Evolutionary conservation across 2,888 invertebrate genomes (phyloP).

Genomic region (Copidosoma aretas): DNA sequence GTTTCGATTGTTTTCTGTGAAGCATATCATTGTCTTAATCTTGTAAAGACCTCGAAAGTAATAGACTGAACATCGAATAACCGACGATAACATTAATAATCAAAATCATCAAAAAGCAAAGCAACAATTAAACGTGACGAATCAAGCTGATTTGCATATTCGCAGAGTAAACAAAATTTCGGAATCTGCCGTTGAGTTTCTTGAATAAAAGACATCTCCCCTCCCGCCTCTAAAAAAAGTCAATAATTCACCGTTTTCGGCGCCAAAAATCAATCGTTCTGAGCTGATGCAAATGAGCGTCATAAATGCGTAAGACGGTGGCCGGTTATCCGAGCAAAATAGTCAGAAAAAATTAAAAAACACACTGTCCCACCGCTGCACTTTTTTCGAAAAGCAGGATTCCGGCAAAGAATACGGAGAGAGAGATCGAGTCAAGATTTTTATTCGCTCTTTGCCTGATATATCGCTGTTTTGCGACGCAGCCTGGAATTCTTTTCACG

Average conservation of each 20-base stretch:
- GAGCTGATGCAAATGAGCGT: slow-evolving; percentile 17
- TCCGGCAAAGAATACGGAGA: not conserved
- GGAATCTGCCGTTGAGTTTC: not conserved
- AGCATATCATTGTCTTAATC: too few species aligned
- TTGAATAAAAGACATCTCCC: not conserved
- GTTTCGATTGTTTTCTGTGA: too few species aligned
- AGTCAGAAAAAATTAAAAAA: slow-evolving; percentile 16
- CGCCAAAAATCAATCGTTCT: not conserved
- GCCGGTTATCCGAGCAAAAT: slow-evolving; percentile 45
- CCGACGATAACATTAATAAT: too few species aligned
- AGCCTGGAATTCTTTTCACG: not conserved
- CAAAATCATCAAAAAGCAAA: not conserved
- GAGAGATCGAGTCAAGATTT: not conserved
- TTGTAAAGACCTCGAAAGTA: not conserved
- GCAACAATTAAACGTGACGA: not conserved
- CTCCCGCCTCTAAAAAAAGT: slow-evolving; percentile 2
- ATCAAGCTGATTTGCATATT: not conserved
- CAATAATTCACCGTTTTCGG: not conserved
- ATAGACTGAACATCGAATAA: not conserved
- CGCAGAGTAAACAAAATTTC: not conserved
- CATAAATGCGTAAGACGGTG: slow-evolving; percentile 51
- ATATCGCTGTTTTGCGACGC: not conserved
- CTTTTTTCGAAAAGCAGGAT: slow-evolving; percentile 3
- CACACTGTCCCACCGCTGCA: not conserved
- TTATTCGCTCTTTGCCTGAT: not conserved